phyloP scores from a whole-genome alignment of 2,888 invertebrate species.

The Phengaris alcon region DNA sequence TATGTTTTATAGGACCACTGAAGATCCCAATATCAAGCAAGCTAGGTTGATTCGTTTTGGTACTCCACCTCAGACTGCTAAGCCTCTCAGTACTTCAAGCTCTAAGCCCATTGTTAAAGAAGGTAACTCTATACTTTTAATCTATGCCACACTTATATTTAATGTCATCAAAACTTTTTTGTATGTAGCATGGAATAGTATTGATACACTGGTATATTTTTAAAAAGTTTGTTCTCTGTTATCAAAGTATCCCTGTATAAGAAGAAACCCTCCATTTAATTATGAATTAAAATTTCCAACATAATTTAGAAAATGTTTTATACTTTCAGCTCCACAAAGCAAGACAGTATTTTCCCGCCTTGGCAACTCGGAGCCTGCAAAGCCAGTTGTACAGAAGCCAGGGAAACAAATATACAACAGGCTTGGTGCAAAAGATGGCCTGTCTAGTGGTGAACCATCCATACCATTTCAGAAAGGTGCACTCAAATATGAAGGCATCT shows the following conservation, averaged over 20 bases:
- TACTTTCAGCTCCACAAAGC: conserved; percentile 42
- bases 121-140: conserved; percentile 44
- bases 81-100: not conserved
- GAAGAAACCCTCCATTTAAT: not conserved
- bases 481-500: conserved; percentile 70
- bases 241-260: no score
- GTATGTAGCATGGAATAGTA: no score
- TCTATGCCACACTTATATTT: no score
- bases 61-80: conserved; percentile 40
- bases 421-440: conserved; percentile 56
- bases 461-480: conserved; percentile 63
- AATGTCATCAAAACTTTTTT: no score
- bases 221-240: no score
- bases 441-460: conserved; percentile 32
- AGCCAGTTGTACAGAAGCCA: conserved; percentile 41
- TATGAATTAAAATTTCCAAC: not conserved
- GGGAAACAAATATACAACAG: conserved; percentile 64
- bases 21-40: conserved; percentile 53
- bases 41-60: conserved; percentile 59
- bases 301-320: not conserved
- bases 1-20: conserved; percentile 34
- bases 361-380: conserved; percentile 54
- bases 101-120: conserved; percentile 47
- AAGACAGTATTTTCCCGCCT: conserved; percentile 68
- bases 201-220: no score